Percentiles rank a stretch among this genome's conserved stretches.
phyloP scores from a whole-genome alignment of 2,797 vertebrate species.

The Eulemur albifrons region DNA sequence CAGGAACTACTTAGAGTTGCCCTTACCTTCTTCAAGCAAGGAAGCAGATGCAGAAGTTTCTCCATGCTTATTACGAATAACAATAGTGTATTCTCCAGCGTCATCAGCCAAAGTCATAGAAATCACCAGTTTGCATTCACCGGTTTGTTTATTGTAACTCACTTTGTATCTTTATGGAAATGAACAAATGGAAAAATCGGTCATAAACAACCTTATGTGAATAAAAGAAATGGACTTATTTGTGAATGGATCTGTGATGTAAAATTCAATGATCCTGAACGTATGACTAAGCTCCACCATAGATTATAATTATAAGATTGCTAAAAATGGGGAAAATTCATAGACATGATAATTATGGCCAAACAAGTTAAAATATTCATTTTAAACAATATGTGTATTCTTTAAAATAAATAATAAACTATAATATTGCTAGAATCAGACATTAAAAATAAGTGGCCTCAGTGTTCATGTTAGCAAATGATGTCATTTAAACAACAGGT shows the following conservation, averaged over 20 bases:
- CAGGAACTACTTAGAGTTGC: background rate
- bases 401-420: constrained; percentile 15
- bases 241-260: background rate
- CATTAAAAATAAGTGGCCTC: background rate
- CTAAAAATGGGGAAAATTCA: constrained; percentile 13
- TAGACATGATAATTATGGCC: background rate
- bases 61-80: constrained; percentile 93
- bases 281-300: background rate
- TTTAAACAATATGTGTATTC: background rate
- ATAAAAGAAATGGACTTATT: background rate
- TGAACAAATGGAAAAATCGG: background rate
- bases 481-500: background rate
- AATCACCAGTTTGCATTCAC: constrained; percentile 96
- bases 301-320: background rate
- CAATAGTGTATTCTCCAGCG: constrained; percentile 95
- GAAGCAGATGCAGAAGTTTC: constrained; percentile 92
- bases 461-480: background rate
- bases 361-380: background rate
- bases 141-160: constrained; percentile 91
- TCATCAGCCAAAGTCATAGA: constrained; percentile 99
- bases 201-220: background rate
- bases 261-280: background rate
- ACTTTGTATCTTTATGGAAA: constrained; percentile 91
- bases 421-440: background rate
- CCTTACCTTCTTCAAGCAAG: constrained; percentile 95